Percentiles rank a stretch among this genome's conserved stretches.
Evolutionary conservation across 2,888 invertebrate species (phyloP).

Genomic region (Ichneumoninae sp.): DNA sequence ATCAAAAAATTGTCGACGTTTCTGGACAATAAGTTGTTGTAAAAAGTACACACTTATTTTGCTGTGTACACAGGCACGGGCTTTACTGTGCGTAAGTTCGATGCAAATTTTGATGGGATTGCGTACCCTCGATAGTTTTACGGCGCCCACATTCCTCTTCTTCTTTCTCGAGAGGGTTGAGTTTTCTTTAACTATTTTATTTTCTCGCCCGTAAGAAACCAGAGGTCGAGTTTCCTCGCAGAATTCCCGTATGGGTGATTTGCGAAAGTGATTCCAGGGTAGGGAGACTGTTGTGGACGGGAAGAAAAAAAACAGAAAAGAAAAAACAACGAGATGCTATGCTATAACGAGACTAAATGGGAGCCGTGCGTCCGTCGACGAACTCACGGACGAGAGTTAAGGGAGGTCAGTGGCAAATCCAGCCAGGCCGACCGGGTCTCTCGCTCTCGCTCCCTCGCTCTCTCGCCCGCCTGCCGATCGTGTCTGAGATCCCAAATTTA

Average conservation of each 20-base stretch:
- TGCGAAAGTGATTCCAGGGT: not conserved
- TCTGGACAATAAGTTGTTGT: no score
- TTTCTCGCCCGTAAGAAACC: not conserved
- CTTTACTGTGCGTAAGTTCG: not conserved
- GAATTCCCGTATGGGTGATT: not conserved
- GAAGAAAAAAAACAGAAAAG: not conserved
- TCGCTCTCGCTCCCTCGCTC: not conserved
- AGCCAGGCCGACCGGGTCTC: slow-evolving; percentile 54
- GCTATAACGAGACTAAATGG: slow-evolving; percentile 23
- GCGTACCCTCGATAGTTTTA: not conserved
- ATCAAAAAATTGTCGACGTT: no score
- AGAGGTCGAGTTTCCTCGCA: not conserved
- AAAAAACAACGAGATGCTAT: slow-evolving; percentile 7
- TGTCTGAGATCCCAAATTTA: slow-evolving; percentile 53
- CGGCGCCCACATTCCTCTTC: not conserved
- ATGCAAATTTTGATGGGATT: not conserved
- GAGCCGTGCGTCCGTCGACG: slow-evolving; percentile 40
- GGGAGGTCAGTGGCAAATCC: slow-evolving; percentile 77
- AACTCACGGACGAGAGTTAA: slow-evolving; percentile 69
- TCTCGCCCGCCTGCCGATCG: slow-evolving; percentile 8
- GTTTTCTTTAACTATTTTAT: not conserved
- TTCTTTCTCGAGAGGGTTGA: not conserved
- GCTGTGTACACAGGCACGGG: no score
- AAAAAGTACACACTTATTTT: no score
- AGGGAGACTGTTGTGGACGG: not conserved